These are phyloP conservation scores for Leptarthrus brevirostris DNA, from an alignment of 2,888 invertebrate species.

Conservation along the genomic window DNA sequence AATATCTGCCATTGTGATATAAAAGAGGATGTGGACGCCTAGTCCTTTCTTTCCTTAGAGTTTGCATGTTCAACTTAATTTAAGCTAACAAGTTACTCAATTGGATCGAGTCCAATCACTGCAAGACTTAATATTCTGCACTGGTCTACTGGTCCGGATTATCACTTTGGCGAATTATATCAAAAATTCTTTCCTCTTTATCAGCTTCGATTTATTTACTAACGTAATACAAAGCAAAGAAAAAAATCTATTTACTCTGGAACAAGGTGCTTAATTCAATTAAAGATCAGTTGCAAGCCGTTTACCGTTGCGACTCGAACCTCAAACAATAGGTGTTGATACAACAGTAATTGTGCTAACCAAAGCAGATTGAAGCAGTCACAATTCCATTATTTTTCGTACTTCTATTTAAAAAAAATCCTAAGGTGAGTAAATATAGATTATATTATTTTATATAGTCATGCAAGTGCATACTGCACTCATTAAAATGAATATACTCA, in stretches of 20 bases:
- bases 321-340: too few species aligned
- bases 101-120: slow-evolving; percentile 7
- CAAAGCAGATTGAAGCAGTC: too few species aligned
- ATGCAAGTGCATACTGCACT: too few species aligned
- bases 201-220: slow-evolving; percentile 33
- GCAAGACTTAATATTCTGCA: slow-evolving; percentile 8
- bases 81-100: background rate
- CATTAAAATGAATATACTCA: too few species aligned
- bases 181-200: slow-evolving; percentile 9
- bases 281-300: background rate
- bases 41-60: slow-evolving; percentile 52
- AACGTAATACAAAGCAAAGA: slow-evolving; percentile 1
- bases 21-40: slow-evolving; percentile 54
- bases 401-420: too few species aligned
- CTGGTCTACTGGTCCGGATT: background rate
- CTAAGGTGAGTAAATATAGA: background rate
- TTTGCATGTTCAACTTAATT: slow-evolving; percentile 47
- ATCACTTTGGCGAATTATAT: background rate
- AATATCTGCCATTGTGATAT: slow-evolving; percentile 51
- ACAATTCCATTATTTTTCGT: too few species aligned
- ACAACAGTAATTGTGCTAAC: too few species aligned
- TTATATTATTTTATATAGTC: too few species aligned
- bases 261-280: slow-evolving; percentile 16
- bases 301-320: too few species aligned
- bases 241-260: slow-evolving; percentile 7